Evolutionary conservation across 2,113 vertebrate species (phyloP).

Genomic region (Dunckerocampus dactyliophorus): DNA sequence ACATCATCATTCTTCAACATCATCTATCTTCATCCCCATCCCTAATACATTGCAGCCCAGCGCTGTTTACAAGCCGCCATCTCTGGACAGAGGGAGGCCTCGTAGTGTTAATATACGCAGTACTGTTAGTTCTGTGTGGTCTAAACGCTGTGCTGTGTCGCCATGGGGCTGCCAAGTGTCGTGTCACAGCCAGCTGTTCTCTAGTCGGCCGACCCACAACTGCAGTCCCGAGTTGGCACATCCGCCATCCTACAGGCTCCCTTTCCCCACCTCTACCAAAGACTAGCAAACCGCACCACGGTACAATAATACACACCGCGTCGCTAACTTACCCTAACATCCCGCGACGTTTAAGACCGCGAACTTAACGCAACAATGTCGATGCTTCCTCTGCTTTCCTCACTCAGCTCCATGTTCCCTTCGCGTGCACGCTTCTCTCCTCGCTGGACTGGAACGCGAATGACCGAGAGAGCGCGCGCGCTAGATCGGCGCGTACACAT

Average conservation of each 20-base stretch:
- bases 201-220: slow-evolving; percentile 28
- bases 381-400: background rate
- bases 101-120: background rate
- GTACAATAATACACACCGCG: background rate
- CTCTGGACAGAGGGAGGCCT: slow-evolving; percentile 17
- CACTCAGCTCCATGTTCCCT: background rate
- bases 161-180: background rate
- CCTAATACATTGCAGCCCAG: slow-evolving; percentile 2
- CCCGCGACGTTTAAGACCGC: too few relatives aligned
- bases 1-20: slow-evolving; percentile 9
- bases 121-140: background rate
- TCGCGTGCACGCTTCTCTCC: background rate
- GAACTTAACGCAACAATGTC: background rate
- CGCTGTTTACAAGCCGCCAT: slow-evolving; percentile 4
- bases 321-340: background rate
- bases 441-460: background rate
- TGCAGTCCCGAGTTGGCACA: slow-evolving; percentile 48
- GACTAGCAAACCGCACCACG: slow-evolving; percentile 6
- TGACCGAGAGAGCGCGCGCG: background rate
- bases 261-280: slow-evolving; percentile 7
- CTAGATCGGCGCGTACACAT: too few relatives aligned
- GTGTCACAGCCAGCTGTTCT: slow-evolving; percentile 37
- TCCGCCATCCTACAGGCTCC: slow-evolving; percentile 10
- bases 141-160: background rate
- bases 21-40: background rate